Evolutionary conservation across 2,888 invertebrate species (phyloP), one percentile per base, ranked within the genome.

Genomic region (Quadriops clusia): DNA sequence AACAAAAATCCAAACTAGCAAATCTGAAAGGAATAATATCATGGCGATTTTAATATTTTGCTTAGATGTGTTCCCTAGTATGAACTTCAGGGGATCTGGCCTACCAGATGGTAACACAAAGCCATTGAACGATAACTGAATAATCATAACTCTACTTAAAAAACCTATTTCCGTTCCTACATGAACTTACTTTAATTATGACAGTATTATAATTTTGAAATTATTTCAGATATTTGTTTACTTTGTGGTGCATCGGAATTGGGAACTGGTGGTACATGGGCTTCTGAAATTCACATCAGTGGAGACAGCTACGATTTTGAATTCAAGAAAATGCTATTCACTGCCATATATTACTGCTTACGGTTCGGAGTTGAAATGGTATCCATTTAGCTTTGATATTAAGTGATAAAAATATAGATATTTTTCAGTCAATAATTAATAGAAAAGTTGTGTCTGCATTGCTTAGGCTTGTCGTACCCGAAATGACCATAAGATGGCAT

Each of bases 291-390:
- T 2, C 34, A 29, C 12, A 47, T 56, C 28, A 42, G 42, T 4
- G 28, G 41, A 2, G 47, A 36, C 4, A 42, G 42, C 7, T 42
- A 47, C 8, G 53, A 58, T 35, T 38, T 56, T 9, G 33, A 42
- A n/a, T 60, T 61, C 23, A 54, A 53, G 34, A 57, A 54, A 35
- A 48, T 44, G 13, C 28, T 61, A 5, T 35, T 60, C 3, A 28
- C 54, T 6, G 49, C 46, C 28, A 20, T 56, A 2, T 49, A 42
- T 7, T 43, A 46, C 27, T 37, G 53, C 8, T 33, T 43, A 4
- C 38, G 50, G 27, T 29, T n/a, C n/a, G n/a, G n/a, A n/a, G n/a
- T n/a, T n/a, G n/a, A n/a, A n/a, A n/a, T n/a, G n/a, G n/a, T n/a
- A n/a, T n/a, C n/a, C n/a, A n/a, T n/a, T n/a, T n/a, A n/a, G n/a